phyloP scores from a whole-genome alignment of 1,140 invertebrate species.

The Lanistes nyassanus region DNA sequence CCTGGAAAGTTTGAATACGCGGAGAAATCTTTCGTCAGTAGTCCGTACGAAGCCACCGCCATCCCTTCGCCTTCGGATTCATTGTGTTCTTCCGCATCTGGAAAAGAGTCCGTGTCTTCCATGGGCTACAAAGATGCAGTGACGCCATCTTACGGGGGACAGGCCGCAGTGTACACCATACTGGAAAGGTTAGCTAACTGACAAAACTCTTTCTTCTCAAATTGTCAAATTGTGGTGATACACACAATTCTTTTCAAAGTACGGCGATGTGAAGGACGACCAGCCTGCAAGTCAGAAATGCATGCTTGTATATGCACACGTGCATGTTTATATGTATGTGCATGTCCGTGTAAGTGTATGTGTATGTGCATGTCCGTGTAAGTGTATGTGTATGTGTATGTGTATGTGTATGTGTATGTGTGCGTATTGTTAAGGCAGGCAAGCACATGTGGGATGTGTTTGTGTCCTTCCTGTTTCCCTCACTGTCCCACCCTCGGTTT shows the following conservation, averaged over 20 bases:
- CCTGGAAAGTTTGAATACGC: conserved; percentile 40
- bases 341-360: neutral
- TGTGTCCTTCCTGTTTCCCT: neutral
- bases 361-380: neutral
- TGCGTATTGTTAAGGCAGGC: neutral
- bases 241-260: too few relatives aligned
- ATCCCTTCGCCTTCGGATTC: conserved; percentile 41
- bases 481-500: neutral
- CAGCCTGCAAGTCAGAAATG: too few relatives aligned
- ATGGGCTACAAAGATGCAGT: conserved; percentile 13
- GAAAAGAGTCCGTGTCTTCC: conserved; percentile 38
- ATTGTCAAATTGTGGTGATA: too few relatives aligned
- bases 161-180: neutral
- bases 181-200: neutral
- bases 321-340: neutral
- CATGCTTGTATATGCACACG: too few relatives aligned
- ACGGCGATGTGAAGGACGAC: too few relatives aligned
- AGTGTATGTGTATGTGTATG: neutral
- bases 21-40: conserved; percentile 38
- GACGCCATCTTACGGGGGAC: neutral
- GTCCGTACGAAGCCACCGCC: conserved; percentile 34
- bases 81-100: conserved; percentile 40
- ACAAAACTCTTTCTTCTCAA: too few relatives aligned
- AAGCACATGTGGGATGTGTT: too few relatives aligned
- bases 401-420: neutral